A percentile compares a stretch with the other conserved stretches of the same genome.
Conservation (phyloP, 1,140 invertebrate species). For the Rhagoletis pomonella region DNA sequence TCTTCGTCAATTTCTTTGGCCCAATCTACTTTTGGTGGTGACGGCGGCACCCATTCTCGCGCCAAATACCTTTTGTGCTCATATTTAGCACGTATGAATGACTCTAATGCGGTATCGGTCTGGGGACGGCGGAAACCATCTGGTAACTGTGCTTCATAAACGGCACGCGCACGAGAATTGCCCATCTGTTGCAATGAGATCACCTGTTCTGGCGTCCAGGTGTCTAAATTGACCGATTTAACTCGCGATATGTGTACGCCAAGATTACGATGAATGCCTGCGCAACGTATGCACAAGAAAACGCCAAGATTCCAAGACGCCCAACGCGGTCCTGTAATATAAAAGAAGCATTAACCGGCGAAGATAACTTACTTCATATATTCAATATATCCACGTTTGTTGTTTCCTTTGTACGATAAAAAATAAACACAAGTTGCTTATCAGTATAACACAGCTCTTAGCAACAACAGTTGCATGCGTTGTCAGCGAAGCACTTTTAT, state of each 20-base stretch:
- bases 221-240: conserved; percentile 97
- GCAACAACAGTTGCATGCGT: conserved; percentile 28
- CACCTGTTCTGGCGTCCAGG: conserved; percentile 99
- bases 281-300: conserved; percentile 98
- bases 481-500: background rate
- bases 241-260: conserved; percentile 99
- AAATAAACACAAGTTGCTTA: conserved; percentile 16
- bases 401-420: too few species aligned
- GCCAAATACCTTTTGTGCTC: conserved; percentile 99
- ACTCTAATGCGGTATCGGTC: conserved; percentile 93
- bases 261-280: conserved; percentile 97
- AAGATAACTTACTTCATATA: background rate
- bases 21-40: conserved; percentile 87
- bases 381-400: too few species aligned
- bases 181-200: conserved; percentile 96
- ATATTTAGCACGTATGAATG: conserved; percentile 97
- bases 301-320: conserved; percentile 99
- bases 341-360: background rate
- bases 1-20: conserved; percentile 93
- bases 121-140: conserved; percentile 96
- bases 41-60: conserved; percentile 93
- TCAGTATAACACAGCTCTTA: conserved; percentile 7
- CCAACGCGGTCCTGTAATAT: conserved; percentile 92
- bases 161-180: conserved; percentile 95
- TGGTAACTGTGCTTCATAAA: conserved; percentile 97